Evolutionary conservation across 2,888 invertebrate species (phyloP), one percentile per base, ranked within the genome.

Genomic region (Acrobasis suavella): DNA sequence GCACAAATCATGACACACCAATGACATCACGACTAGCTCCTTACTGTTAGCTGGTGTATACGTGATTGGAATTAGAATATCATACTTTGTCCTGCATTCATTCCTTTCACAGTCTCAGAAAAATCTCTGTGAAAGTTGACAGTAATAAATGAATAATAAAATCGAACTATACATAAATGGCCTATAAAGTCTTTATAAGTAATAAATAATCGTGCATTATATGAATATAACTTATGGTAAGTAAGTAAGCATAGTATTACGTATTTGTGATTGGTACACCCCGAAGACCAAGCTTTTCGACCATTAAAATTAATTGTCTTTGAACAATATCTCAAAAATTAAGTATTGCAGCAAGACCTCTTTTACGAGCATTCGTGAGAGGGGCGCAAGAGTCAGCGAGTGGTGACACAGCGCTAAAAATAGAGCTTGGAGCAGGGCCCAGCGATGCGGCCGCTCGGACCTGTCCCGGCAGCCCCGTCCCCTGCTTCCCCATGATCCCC

Each of bases 331-430:
- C 12, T 54, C 54, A 62, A 62, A 7, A 0, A 32, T 32, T 46
- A 50, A 50, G 60, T 38, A 63, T 56, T 64, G 46, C 50, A 64
- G 65, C 58, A 70, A 71, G 68, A 68, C 68, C 69, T 67, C 71
- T 72, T 77, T 75, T 72, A 70, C 70, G 64, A 69, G 67, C 67
- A 67, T 71, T 70, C 72, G 77, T 73, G 71, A 68, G 76, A 75
- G 74, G 71, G 69, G 75, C 73, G 79, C 76, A 80, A 75, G 70
- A 75, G 75, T 77, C 78, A 78, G 84, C 82, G 83, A 82, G 78
- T 82, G 85, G 87, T 91, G 91, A 90, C 91, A 89, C 90, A 89
- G 83, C 86, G 88, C 91, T 91, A 91, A 86, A 92, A 91, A 92
- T 91, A 91, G 90, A 87, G 85, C 77, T 80, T 71, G 74, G 71